Evolutionary conservation across 1,140 invertebrate genomes (phyloP).

Genomic region (Globodera rostochiensis): DNA sequence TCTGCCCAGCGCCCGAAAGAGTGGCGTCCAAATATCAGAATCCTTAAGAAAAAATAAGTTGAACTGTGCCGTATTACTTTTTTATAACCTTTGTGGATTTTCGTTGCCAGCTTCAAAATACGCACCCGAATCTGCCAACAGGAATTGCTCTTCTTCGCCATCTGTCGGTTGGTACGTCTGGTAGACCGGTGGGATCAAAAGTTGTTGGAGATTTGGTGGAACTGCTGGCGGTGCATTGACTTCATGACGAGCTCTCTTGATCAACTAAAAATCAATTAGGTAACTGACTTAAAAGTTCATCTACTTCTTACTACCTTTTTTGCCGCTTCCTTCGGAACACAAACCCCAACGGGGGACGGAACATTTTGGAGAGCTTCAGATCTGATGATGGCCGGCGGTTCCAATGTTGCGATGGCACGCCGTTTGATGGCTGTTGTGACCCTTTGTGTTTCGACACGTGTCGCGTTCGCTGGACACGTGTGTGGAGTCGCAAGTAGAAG

Average conservation of each 20-base stretch:
- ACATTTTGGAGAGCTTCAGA: not conserved
- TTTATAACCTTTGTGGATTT: too few relatives aligned
- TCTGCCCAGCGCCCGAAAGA: not conserved
- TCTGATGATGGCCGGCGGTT: not conserved
- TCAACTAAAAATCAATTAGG: too few relatives aligned
- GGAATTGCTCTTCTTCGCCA: too few relatives aligned
- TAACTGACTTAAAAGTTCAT: too few relatives aligned
- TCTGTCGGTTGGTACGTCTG: too few relatives aligned
- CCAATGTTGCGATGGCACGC: not conserved
- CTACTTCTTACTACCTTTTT: not conserved
- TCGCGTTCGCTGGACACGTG: conserved; percentile 10
- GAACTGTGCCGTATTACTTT: too few relatives aligned
- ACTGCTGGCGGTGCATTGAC: not conserved
- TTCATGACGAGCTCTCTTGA: not conserved
- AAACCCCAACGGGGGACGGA: not conserved
- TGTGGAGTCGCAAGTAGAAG: not conserved
- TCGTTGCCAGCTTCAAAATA: too few relatives aligned
- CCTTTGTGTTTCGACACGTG: conserved; percentile 7
- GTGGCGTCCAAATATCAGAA: not conserved
- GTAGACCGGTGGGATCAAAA: too few relatives aligned
- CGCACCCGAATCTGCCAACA: too few relatives aligned
- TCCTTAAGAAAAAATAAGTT: too few relatives aligned
- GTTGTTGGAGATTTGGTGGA: too few relatives aligned
- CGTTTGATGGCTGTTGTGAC: conserved; percentile 5
- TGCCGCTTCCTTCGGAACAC: not conserved